Evolutionary conservation across 30 jellyfish, hydroid and myxozoan genomes (phyloP).

Genomic region (Haliclystus octoradiatus): DNA sequence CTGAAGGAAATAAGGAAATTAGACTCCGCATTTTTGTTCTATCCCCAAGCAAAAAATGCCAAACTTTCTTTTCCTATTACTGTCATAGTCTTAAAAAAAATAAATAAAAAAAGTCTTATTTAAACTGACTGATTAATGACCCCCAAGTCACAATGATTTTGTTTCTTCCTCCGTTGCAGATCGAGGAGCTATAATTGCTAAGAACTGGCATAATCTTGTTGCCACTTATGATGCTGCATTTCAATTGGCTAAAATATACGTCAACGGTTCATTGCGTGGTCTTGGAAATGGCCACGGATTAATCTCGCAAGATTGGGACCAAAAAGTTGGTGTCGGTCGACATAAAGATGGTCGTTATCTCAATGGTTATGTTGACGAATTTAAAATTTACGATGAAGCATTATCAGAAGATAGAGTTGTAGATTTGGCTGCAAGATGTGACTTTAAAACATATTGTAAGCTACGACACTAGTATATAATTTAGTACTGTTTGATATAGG

Average conservation of each 20-base stretch:
- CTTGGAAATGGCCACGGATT: slow-evolving; percentile 70
- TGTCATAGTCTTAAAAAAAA: too few relatives aligned
- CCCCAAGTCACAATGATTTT: too few relatives aligned
- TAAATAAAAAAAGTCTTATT: too few relatives aligned
- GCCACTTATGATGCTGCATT: slow-evolving; percentile 80
- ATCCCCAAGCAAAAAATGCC: too few relatives aligned
- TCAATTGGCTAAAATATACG: slow-evolving; percentile 61
- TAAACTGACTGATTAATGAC: too few relatives aligned
- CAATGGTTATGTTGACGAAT: slow-evolving; percentile 69
- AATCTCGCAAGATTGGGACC: slow-evolving; percentile 88
- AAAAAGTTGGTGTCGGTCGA: slow-evolving; percentile 86
- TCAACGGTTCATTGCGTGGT: slow-evolving; percentile 66
- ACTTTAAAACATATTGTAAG: slow-evolving; percentile 80
- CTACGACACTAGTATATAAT: too few relatives aligned
- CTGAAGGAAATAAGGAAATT: too few relatives aligned
- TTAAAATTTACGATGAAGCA: slow-evolving; percentile 66
- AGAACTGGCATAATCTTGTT: slow-evolving; percentile 81
- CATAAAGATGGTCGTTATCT: slow-evolving; percentile 86
- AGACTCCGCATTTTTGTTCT: too few relatives aligned
- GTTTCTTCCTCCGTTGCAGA: too few relatives aligned
- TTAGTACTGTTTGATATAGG: too few relatives aligned
- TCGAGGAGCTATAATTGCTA: slow-evolving; percentile 38
- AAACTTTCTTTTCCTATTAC: too few relatives aligned
- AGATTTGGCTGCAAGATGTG: slow-evolving; percentile 76
- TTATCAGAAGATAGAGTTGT: slow-evolving; percentile 33